These are phyloP conservation scores for Mactromeris polynyma DNA, from an alignment of 2,888 invertebrate genomes.

Conservation along the genomic window DNA sequence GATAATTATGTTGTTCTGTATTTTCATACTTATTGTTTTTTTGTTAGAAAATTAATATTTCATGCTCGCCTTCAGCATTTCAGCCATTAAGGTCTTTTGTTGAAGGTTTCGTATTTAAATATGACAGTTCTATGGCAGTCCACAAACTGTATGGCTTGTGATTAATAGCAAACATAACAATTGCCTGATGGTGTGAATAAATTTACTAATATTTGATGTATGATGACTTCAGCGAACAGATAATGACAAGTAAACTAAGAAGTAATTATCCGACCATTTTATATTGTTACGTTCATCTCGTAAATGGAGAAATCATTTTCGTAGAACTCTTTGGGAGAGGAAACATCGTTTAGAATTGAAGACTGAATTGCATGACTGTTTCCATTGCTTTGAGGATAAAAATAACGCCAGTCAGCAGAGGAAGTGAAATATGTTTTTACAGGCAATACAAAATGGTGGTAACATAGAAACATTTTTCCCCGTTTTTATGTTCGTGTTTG, in stretches of 20 bases:
- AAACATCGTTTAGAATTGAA: slow-evolving; percentile 7
- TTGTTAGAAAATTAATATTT: neutral
- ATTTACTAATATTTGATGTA: slow-evolving; percentile 3
- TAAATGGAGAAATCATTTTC: neutral
- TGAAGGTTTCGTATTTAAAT: neutral
- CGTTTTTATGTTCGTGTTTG: neutral
- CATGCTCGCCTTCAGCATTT: neutral
- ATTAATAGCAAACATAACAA: neutral
- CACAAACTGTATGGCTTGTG: neutral
- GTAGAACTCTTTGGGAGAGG: neutral
- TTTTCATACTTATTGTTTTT: neutral
- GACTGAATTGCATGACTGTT: slow-evolving; percentile 15
- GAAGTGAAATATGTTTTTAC: slow-evolving; percentile 1
- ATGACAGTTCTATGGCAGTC: neutral
- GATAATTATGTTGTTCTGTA: too few relatives aligned
- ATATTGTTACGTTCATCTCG: neutral
- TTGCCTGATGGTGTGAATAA: neutral
- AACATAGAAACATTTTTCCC: slow-evolving; percentile 8
- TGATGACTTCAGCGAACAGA: neutral
- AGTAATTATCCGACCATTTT: slow-evolving; percentile 14
- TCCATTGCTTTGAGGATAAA: neutral
- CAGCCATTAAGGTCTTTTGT: neutral
- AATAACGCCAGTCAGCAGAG: neutral
- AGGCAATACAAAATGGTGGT: slow-evolving; percentile 17
- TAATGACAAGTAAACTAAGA: neutral